Percentiles rank a stretch among this genome's conserved stretches.
These are phyloP conservation scores for Mya arenaria DNA, from an alignment of 1,140 invertebrate genomes.

Conservation along the genomic window DNA sequence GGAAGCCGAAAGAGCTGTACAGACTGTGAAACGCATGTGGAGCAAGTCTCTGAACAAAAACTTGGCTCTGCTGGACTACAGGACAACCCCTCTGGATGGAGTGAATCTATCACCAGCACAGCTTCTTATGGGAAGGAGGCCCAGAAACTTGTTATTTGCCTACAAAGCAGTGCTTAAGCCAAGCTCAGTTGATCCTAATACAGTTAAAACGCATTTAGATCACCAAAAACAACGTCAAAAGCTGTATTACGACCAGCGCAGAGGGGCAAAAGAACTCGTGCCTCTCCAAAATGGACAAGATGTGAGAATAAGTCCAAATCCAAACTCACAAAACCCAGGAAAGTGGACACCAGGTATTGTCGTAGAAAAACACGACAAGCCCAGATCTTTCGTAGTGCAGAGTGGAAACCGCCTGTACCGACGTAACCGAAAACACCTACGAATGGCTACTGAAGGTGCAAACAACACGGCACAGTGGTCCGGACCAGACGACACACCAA, in stretches of 20 bases:
- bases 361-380: too few relatives aligned
- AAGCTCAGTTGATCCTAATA: conserved; percentile 1
- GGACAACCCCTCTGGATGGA: conserved; percentile 60
- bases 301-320: too few relatives aligned
- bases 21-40: conserved; percentile 55
- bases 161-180: conserved; percentile 48
- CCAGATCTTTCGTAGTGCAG: too few relatives aligned
- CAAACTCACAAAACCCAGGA: too few relatives aligned
- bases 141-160: conserved; percentile 49
- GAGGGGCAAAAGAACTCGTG: too few relatives aligned
- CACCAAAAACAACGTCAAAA: conserved; percentile 51
- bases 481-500: too few relatives aligned
- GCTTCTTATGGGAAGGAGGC: conserved; percentile 63
- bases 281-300: too few relatives aligned
- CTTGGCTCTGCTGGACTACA: conserved; percentile 54
- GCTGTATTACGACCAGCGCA: conserved; percentile 48
- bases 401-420: too few relatives aligned
- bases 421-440: too few relatives aligned
- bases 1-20: conserved; percentile 61
- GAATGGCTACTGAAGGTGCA: too few relatives aligned
- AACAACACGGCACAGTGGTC: too few relatives aligned
- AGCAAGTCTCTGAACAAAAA: conserved; percentile 35
- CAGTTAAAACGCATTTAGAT: conserved; percentile 45
- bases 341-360: too few relatives aligned
- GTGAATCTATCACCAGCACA: conserved; percentile 58